A percentile compares a stretch with the other conserved stretches of the same genome.
These are phyloP conservation scores for Pollenia griseotomentosa DNA, from an alignment of 2,888 invertebrate genomes.

Conservation along the genomic window DNA sequence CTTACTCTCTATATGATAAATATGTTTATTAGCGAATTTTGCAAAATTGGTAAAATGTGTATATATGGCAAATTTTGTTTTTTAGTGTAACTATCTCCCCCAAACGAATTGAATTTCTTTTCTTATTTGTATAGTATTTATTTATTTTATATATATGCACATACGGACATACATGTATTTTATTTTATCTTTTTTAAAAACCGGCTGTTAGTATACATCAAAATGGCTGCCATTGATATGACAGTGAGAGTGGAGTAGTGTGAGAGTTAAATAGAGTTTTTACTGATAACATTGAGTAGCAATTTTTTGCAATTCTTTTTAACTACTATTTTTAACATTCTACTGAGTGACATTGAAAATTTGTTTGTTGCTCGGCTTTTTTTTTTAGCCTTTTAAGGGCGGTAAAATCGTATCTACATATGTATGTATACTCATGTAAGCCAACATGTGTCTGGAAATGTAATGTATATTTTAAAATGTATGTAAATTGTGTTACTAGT, in stretches of 20 bases:
- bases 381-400: conserved; percentile 48
- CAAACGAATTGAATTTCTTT: neutral
- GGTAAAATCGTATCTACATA: conserved; percentile 4
- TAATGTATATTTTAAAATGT: no score
- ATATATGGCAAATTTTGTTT: conserved; percentile 55
- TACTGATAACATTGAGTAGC: conserved; percentile 55
- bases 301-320: conserved; percentile 28
- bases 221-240: conserved; percentile 66
- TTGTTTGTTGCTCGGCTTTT: conserved; percentile 5
- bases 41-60: conserved; percentile 13
- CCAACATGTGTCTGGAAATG: no score
- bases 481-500: no score
- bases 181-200: conserved; percentile 61
- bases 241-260: conserved; percentile 3
- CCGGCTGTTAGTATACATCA: conserved; percentile 66
- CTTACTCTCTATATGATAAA: conserved; percentile 22
- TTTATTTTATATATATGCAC: neutral
- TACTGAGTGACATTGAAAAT: conserved; percentile 67
- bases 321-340: neutral
- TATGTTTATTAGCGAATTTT: no score
- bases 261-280: conserved; percentile 36
- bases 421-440: conserved; percentile 3
- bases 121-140: neutral
- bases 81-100: conserved; percentile 30
- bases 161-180: conserved; percentile 8